Evolutionary conservation across 2,113 vertebrate genomes (phyloP), one percentile per base, ranked within the genome.

Genomic region (Ameiurus melas): DNA sequence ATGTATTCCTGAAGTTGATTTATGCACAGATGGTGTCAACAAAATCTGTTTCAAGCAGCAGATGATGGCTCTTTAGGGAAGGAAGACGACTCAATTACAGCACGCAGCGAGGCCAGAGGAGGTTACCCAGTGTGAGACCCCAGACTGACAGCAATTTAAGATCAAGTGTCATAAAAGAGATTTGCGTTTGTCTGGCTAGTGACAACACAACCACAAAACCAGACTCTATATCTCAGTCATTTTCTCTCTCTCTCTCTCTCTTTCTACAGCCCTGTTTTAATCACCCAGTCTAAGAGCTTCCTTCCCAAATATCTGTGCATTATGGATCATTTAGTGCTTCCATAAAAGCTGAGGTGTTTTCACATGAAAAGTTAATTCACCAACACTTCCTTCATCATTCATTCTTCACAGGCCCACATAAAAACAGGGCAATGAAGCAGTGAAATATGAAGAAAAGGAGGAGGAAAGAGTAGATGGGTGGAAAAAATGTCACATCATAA

Each of bases 311-410:
- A 86, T 88, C 87, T 84, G 19, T 73, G 91, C 93, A 95, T 96
- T 95, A 96, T 94, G 93, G 93, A 93, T 93, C 94, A 94, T 96
- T 96, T 96, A 95, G 94, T 92, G 92, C 93, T 92, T 92, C 92
- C 92, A 94, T 96, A 95, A 96, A 90, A 94, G 91, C 94, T 90
- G 89, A 94, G 94, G 94, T 95, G 94, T 95, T 95, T 94, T 95
- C 95, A 94, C 95, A 95, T 95, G 93, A 96, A 96, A 96, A 94
- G 93, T 94, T 95, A 96, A 95, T 95, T 92, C 93, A 92, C 93
- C 92, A 91, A 93, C 87, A 90, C 92, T 93, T 94, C 91, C 83
- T 86, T 88, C 86, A 90, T 95, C 92, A 95, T 94, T 95, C 93
- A 94, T 95, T 94, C 90, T 91, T 91, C 87, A 92, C 90, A 89